These are phyloP conservation scores for Andrena bicolor DNA, from an alignment of 2,888 invertebrate species.

Conservation along the genomic window DNA sequence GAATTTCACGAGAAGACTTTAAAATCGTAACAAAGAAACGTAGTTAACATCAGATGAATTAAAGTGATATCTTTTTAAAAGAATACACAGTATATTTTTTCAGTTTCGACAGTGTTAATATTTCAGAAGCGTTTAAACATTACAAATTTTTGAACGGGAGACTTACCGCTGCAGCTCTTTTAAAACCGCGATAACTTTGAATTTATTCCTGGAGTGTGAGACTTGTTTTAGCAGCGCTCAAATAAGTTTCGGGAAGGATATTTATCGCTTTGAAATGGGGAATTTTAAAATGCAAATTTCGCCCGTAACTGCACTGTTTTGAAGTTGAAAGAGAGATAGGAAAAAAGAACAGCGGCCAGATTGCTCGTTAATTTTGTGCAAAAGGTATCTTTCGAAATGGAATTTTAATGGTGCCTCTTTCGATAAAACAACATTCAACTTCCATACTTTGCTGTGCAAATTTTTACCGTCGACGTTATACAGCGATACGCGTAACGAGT, in stretches of 20 bases:
- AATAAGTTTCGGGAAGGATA: slow-evolving; percentile 18
- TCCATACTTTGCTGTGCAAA: neutral
- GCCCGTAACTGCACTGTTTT: neutral
- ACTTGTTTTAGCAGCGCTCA: slow-evolving; percentile 12
- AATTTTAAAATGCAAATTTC: slow-evolving; percentile 36
- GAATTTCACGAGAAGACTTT: too few species aligned
- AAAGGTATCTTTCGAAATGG: slow-evolving; percentile 3
- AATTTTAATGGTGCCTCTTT: neutral
- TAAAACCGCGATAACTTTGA: slow-evolving; percentile 16
- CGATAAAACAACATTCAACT: neutral
- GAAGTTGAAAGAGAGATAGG: neutral
- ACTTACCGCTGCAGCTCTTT: neutral
- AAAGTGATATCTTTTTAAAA: neutral
- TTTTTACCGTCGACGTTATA: neutral
- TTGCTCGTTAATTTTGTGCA: neutral
- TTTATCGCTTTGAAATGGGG: slow-evolving; percentile 18
- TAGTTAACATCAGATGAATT: too few species aligned
- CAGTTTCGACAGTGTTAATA: neutral
- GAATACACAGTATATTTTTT: neutral
- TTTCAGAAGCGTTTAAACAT: neutral
- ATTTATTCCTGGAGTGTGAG: slow-evolving; percentile 24
- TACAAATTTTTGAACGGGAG: neutral
- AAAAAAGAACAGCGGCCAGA: neutral
- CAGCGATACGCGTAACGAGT: neutral
- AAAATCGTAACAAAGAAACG: too few species aligned